Evolutionary conservation across 1,140 invertebrate species (phyloP).

Genomic region (Thrips palmi): DNA sequence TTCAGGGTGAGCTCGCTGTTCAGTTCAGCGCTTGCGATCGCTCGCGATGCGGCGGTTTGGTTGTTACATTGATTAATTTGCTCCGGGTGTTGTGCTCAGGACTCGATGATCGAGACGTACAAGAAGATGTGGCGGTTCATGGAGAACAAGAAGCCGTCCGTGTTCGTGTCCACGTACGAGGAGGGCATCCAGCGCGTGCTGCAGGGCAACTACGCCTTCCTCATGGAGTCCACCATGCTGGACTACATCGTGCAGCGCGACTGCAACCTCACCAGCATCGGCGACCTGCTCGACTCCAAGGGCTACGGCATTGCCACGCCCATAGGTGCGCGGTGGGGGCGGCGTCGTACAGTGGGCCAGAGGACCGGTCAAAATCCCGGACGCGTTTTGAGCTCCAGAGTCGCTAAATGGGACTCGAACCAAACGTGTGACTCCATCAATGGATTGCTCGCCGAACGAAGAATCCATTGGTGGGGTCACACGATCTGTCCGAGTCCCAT

Average conservation of each 20-base stretch:
- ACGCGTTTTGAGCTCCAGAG: too few species aligned
- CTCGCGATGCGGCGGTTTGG: neutral
- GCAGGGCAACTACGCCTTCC: conserved; percentile 65
- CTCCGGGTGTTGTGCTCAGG: conserved; percentile 24
- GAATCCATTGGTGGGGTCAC: too few species aligned
- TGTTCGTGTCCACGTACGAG: conserved; percentile 52
- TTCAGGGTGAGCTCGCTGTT: conserved; percentile 54
- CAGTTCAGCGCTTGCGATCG: too few species aligned
- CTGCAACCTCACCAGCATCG: conserved; percentile 88
- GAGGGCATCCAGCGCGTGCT: conserved; percentile 63
- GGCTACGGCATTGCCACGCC: conserved; percentile 45
- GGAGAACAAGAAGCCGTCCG: conserved; percentile 51
- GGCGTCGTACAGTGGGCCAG: too few species aligned
- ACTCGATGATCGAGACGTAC: conserved; percentile 68
- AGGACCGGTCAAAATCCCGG: too few species aligned
- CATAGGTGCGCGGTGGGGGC: conserved; percentile 20
- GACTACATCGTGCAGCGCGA: conserved; percentile 77
- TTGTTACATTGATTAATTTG: conserved; percentile 6
- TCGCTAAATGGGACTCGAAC: too few species aligned
- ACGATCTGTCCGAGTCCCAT: too few species aligned
- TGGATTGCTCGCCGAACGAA: too few species aligned
- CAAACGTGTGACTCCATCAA: too few species aligned
- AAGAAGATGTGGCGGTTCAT: conserved; percentile 78
- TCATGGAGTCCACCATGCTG: conserved; percentile 88
- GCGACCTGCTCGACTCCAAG: conserved; percentile 72